Evolutionary conservation across 2,888 invertebrate genomes (phyloP), one percentile per base, ranked within the genome.

Genomic region (Eurytoma adleriae): DNA sequence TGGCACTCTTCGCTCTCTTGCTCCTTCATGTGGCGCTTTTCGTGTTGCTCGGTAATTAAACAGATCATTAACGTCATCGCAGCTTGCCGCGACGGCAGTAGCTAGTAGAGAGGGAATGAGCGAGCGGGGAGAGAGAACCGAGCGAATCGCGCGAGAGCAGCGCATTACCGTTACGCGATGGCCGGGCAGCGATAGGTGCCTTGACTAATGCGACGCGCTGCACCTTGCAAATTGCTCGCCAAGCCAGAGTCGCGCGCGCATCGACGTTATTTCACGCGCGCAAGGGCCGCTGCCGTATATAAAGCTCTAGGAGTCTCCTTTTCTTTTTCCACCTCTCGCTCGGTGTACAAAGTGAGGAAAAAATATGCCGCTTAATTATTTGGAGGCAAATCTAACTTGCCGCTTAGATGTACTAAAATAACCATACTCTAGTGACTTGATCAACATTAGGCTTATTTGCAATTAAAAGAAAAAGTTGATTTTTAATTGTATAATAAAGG

Each of bases 191-290:
- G 90, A 89, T 90, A 89, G 87, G 89, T 86, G 86, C 87, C 89
- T 88, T 89, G 89, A 89, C 90, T 90, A 90, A 90, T 90, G 90
- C 87, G 87, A 88, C 85, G 86, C 85, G 87, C 86, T 88, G 89
- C 90, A 90, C 90, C 90, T 90, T 90, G 90, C 90, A 90, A 90
- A 89, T 90, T 90, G 89, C 87, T 85, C 84, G 84, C 4, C 52
- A 57, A 50, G 61, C 50, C 72, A 4, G 50, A 50, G 62, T 59
- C 77, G 64, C 64, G 66, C 73, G 69, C 69, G 66, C 73, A 81
- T 81, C 73, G 77, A 73, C 78, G 73, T 73, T 80, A 68, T 72
- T 76, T 67, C 20, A 66, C 68, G 50, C 64, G 20, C n/a, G 54
- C 54, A n/a, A 14, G 14, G 54, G 3, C 14, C n/a, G 14, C 54